Evolutionary conservation across 92 coral and sea anemone genomes (phyloP).

Genomic region (Epizoanthus rinbou): DNA sequence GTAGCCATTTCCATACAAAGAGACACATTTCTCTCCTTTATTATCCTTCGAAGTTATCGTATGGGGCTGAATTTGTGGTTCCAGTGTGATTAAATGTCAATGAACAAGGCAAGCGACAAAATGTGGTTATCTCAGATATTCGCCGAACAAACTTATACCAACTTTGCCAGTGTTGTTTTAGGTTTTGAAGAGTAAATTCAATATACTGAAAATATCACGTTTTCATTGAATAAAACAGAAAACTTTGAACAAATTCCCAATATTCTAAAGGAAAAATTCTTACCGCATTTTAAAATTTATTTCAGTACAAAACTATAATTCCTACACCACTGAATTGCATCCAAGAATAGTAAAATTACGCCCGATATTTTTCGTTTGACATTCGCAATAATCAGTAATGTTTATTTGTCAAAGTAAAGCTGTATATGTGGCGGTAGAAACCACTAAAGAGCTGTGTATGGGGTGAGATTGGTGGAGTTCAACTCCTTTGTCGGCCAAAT

Average conservation of each 20-base stretch:
- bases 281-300: too few relatives aligned
- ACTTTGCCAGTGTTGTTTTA: background rate
- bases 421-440: background rate
- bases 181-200: too few relatives aligned
- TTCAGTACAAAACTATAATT: too few relatives aligned
- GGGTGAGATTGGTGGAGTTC: background rate
- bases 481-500: background rate
- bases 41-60: background rate
- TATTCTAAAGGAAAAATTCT: too few relatives aligned
- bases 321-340: background rate
- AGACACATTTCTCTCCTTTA: background rate
- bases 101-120: background rate
- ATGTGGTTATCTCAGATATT: background rate
- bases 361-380: background rate
- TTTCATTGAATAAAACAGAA: too few relatives aligned
- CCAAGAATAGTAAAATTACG: background rate
- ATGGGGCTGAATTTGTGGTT: conserved; percentile 8
- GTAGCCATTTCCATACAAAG: background rate
- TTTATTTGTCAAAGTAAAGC: background rate
- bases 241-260: too few relatives aligned
- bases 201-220: too few relatives aligned
- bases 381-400: background rate
- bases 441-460: background rate
- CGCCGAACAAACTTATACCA: background rate
- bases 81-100: background rate